Percentiles rank a stretch among this genome's conserved stretches.
Conservation (phyloP, 2,113 vertebrate genomes). For the Sula dactylatra region DNA sequence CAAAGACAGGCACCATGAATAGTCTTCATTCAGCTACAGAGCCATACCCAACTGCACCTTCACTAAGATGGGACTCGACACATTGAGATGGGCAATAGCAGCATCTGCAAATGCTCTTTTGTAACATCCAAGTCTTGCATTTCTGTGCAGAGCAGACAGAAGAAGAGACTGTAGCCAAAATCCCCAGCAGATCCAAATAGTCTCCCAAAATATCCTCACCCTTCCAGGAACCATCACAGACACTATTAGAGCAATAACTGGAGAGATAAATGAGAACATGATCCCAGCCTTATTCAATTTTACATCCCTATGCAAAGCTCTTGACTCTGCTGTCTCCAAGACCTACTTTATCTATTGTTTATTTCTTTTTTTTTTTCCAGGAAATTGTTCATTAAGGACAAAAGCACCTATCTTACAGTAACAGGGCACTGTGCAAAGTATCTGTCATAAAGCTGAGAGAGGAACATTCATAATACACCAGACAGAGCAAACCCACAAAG, state of each 20-base stretch:
- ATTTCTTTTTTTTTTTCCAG: constrained; percentile 70
- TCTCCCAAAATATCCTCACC: background rate
- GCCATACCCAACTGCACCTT: background rate
- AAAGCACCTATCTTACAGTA: constrained; percentile 79
- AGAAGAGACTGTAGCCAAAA: background rate
- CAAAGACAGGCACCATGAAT: background rate
- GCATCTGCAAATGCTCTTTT: background rate
- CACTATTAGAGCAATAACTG: background rate
- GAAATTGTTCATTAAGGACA: constrained; percentile 74
- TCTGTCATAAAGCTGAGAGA: constrained; percentile 30
- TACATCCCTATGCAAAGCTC: constrained; percentile 32
- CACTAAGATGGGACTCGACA: background rate
- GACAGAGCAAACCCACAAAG: constrained; percentile 41
- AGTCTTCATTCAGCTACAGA: background rate
- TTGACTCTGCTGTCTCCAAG: constrained; percentile 40
- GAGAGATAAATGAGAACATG: background rate
- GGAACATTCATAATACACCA: constrained; percentile 54
- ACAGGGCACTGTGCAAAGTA: constrained; percentile 56
- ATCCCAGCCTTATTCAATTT: constrained; percentile 49
- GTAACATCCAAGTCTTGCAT: background rate
- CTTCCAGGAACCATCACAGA: constrained; percentile 30
- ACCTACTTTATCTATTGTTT: constrained; percentile 66
- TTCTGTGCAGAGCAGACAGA: background rate
- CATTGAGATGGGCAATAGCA: background rate
- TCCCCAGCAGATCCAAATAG: background rate